Evolutionary conservation across 2,113 vertebrate species (phyloP), one percentile per base, ranked within the genome.

Genomic region (Aegotheles bennettii): DNA sequence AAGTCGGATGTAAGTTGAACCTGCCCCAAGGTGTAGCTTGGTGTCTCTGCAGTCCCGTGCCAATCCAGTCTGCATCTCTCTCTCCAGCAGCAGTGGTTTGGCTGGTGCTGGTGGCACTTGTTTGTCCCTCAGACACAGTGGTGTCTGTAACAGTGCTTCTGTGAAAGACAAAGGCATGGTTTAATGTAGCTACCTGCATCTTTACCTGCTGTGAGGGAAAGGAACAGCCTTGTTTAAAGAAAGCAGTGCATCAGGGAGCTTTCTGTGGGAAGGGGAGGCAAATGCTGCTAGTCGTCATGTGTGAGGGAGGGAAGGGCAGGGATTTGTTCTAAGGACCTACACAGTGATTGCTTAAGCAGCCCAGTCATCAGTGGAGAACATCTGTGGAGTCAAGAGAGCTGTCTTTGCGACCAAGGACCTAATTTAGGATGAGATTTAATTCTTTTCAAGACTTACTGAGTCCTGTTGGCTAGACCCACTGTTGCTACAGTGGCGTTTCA

Each of bases 221-320:
- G 31, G 20, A 84, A 6, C 8, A 51, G 42, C 80, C 50, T 24
- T 14, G 33, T 28, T 53, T 25, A 21, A 48, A 24, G 19, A 7
- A 12, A n/a, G 3, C 2, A 18, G 7, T 5, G 3, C 1, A 2
- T 17, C 24, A 10, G 16, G 33, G 53, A 61, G 35, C 19, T 38
- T 43, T n/a, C 11, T 16, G 1, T 36, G 23, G 14, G 51, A 24
- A 18, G 15, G 73, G 4, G 6, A 33, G 13, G 42, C 25, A n/a
- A 21, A 12, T 3, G 16, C 57, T 38, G 57, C 28, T 71, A 17
- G 0, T 33, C 4, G 0, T 38, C 0, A 1, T 8, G 15, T 7
- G 1, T 6, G 6, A 24, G 26, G 64, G 42, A 33, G 65, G 8
- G 5, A 38, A 38, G 50, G 50, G 13, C 2, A 25, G 63, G 20